Evolutionary conservation across 2,888 invertebrate genomes (phyloP).

Genomic region (Acronicta aceris): DNA sequence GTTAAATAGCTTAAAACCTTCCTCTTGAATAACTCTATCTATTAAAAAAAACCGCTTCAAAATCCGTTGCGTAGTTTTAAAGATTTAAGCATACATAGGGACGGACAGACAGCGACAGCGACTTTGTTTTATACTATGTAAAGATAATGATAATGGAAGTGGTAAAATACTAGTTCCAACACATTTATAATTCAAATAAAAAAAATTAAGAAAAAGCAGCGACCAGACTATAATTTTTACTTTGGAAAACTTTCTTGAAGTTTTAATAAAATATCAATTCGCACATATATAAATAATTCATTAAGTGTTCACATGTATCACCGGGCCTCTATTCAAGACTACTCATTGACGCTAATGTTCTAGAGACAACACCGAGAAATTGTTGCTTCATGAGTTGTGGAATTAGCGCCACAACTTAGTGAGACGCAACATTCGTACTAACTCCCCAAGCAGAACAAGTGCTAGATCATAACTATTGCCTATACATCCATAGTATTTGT

Average conservation of each 20-base stretch:
- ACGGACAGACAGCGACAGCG: no score
- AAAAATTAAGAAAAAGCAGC: neutral
- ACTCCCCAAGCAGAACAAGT: no score
- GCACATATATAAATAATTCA: conserved; percentile 48
- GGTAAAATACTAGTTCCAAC: neutral
- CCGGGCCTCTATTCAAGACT: conserved; percentile 26
- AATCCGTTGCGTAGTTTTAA: no score
- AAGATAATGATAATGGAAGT: no score
- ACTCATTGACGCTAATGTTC: neutral
- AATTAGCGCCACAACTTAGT: neutral
- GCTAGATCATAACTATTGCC: no score
- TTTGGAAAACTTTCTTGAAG: conserved; percentile 16
- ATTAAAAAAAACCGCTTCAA: no score
- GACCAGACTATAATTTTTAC: neutral
- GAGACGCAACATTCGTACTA: no score
- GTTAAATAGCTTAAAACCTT: no score
- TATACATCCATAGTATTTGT: no score
- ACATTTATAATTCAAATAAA: neutral
- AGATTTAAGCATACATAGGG: no score
- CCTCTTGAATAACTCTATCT: no score
- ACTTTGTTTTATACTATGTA: no score
- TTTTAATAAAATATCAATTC: conserved; percentile 27
- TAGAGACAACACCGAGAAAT: neutral
- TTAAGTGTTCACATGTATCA: conserved; percentile 16
- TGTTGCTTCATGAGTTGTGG: neutral